These are phyloP conservation scores for Manacus vitellinus DNA, from an alignment of 2,113 vertebrate genomes.

Conservation along the genomic window DNA sequence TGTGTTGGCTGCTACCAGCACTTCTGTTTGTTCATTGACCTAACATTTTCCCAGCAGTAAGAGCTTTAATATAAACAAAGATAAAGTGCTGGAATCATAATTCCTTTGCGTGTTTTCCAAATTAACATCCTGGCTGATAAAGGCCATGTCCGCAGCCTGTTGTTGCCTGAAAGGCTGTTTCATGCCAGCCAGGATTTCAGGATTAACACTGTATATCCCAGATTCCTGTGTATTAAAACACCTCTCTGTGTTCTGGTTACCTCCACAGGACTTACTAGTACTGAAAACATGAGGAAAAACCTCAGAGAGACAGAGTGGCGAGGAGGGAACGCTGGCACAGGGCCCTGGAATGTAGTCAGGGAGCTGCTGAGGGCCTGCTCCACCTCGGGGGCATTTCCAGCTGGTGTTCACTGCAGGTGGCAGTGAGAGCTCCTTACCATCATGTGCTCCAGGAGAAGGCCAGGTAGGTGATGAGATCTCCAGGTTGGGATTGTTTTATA, in stretches of 20 bases:
- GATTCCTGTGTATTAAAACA: background rate
- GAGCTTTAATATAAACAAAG: background rate
- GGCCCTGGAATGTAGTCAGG: background rate
- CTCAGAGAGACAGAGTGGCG: fast-evolving
- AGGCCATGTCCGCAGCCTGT: background rate
- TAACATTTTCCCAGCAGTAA: background rate
- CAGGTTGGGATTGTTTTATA: fast-evolving
- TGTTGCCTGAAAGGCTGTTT: background rate
- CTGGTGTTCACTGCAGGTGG: background rate
- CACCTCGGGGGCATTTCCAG: background rate
- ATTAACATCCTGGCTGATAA: background rate
- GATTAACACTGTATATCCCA: fast-evolving
- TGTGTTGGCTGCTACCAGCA: background rate
- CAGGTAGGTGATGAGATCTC: background rate
- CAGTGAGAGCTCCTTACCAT: background rate
- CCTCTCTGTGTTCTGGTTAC: background rate
- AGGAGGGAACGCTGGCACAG: background rate
- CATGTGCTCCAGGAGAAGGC: background rate
- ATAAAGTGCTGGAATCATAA: background rate
- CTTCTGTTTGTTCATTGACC: background rate
- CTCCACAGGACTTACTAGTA: background rate
- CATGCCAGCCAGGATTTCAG: background rate
- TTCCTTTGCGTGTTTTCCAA: background rate
- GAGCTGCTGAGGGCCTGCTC: background rate
- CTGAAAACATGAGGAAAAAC: background rate